Conservation (phyloP, 2,888 invertebrate species). For the Mylabris sibirica region DNA sequence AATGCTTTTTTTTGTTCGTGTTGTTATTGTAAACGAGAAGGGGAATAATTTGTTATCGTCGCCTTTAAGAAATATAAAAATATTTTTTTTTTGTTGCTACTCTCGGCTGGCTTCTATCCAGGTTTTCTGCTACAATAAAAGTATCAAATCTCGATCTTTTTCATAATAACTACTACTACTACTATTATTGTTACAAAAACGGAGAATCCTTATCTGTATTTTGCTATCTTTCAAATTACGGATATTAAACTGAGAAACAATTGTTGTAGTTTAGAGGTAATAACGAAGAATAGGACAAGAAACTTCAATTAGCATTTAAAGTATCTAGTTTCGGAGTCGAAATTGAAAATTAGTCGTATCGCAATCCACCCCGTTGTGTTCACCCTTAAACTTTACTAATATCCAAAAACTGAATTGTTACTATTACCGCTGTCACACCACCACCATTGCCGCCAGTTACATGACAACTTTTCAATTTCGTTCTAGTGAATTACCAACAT, state of each 20-base stretch:
- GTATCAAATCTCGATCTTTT: conserved; percentile 1
- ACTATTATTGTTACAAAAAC: not conserved
- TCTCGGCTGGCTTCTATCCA: not conserved
- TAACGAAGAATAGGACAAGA: conserved; percentile 29
- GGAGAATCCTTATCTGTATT: not conserved
- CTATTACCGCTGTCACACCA: not conserved
- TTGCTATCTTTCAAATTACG: conserved; percentile 27
- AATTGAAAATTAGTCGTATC: conserved; percentile 35
- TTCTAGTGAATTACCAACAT: conserved; percentile 24
- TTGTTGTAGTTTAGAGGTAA: conserved; percentile 24
- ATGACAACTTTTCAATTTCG: conserved; percentile 35
- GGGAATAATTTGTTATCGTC: conserved; percentile 8
- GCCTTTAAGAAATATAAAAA: conserved; percentile 7
- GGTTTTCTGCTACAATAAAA: not conserved
- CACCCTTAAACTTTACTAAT: conserved; percentile 27
- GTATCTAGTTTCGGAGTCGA: conserved; percentile 35
- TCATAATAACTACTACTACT: too few species aligned
- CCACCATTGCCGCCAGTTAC: not conserved
- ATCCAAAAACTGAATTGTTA: conserved; percentile 18
- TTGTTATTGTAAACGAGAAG: not conserved
- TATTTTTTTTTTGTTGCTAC: not conserved
- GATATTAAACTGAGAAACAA: conserved; percentile 35
- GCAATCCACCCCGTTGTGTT: not conserved
- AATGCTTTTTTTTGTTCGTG: not conserved
- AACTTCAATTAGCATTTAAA: conserved; percentile 37